Conservation (phyloP, 2,888 invertebrate genomes). For the Pachydiplax longipennis region DNA sequence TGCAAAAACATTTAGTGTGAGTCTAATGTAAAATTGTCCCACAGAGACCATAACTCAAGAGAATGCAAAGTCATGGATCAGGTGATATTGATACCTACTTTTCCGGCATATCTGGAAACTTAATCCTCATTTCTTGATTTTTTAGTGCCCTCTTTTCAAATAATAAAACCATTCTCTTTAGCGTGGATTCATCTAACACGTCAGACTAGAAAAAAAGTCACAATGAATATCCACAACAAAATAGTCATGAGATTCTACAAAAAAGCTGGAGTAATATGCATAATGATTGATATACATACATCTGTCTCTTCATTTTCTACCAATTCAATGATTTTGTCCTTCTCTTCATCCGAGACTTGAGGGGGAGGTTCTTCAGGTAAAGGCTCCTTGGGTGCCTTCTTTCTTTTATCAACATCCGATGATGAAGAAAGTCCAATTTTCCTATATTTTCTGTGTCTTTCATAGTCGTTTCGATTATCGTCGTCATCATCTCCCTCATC, state of each 20-base stretch:
- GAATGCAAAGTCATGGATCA: background rate
- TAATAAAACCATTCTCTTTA: slow-evolving; percentile 87
- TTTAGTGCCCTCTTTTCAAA: slow-evolving; percentile 94
- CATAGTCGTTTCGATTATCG: slow-evolving; percentile 63
- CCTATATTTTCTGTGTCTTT: slow-evolving; percentile 58
- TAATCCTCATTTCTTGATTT: slow-evolving; percentile 98
- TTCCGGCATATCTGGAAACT: slow-evolving; percentile 95
- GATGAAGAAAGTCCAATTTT: slow-evolving; percentile 22
- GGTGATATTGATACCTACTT: slow-evolving; percentile 64
- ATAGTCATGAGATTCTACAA: background rate
- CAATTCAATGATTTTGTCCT: slow-evolving; percentile 77
- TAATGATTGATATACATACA: slow-evolving; percentile 58
- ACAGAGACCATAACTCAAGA: background rate
- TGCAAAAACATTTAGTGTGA: background rate
- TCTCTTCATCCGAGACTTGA: slow-evolving; percentile 71
- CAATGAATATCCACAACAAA: background rate
- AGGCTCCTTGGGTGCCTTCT: slow-evolving; percentile 50
- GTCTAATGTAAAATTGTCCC: background rate
- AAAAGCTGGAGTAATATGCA: background rate
- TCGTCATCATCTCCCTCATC: slow-evolving; percentile 65
- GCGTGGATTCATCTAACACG: slow-evolving; percentile 82
- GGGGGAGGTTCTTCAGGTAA: slow-evolving; percentile 41
- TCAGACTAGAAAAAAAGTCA: slow-evolving; percentile 68
- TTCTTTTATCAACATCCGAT: slow-evolving; percentile 47
- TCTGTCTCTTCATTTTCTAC: slow-evolving; percentile 81